Base-by-base conservation (phyloP, 2,113 vertebrate species). In the Cinclus cinclus region DNA sequence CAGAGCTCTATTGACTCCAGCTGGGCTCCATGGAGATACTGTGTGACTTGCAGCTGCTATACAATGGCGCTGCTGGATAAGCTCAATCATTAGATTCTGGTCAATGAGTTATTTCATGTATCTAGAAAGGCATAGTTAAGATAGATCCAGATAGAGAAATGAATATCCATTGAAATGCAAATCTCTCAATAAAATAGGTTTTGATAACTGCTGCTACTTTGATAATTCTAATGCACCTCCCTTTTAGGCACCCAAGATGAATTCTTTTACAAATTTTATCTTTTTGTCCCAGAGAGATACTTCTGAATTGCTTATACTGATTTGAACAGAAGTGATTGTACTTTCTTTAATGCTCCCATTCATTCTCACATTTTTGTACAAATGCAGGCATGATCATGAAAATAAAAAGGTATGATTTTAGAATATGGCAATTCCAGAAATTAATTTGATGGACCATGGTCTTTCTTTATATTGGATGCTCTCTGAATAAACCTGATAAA, bases 161-260 rank as follows among this genome's bases (percentile, higher is more conserved):
- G 47, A 94, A 96, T 93, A 94, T 82, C 93, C 68, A 84, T 95
- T 96, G 88, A 96, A 93, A 96, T 96, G 94, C 56, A 96, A 97
- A 97, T 94, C 41, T 63, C 68, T 71, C 47, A 42, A 31, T 83
- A 89, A 95, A 94, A 93, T 87, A 65, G 86, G 49, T 78, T 89
- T 93, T 96, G 94, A 96, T 93, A 93, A 95, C 88, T 68, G 60
- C 37, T 1, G 2, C 68, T 93, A 60, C 76, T 37, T 63, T 49
- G 68, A 52, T 84, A 75, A 93, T 93, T 55, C 47, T 92, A 88
- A 91, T 90, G 79, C 73, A 90, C 20, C 56, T 87, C 76, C 41
- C 37, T 95, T 91, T 90, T 90, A 78, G 83, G 73, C 82, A 56
- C 56, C 39, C 60, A 49, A 81, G 71, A 88, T 69, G 68, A 96